phyloP scores from a whole-genome alignment of 2,888 invertebrate species.

The Marronus borbonicus region DNA sequence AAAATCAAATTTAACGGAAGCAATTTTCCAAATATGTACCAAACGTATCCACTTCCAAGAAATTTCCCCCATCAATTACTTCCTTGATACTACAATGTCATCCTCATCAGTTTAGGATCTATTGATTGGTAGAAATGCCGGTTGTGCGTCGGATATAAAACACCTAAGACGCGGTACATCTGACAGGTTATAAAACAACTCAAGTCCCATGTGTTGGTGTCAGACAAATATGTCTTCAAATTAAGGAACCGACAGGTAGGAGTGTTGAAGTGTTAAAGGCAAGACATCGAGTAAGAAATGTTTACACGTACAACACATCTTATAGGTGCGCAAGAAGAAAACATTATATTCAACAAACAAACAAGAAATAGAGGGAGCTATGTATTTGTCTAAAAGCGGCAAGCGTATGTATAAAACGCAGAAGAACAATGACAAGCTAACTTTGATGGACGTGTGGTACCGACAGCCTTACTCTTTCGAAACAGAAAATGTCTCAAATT shows the following conservation, averaged over 20 bases:
- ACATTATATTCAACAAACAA: constrained; percentile 13
- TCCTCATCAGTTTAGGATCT: not conserved
- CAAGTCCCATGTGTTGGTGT: not conserved
- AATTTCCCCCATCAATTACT: too few relatives aligned
- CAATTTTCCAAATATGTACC: too few relatives aligned
- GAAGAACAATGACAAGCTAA: too few relatives aligned
- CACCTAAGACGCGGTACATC: not conserved
- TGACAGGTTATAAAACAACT: not conserved
- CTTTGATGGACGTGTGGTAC: too few relatives aligned
- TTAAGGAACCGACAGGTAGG: constrained; percentile 9
- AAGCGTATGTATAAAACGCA: too few relatives aligned
- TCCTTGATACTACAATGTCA: not conserved
- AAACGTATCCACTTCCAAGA: too few relatives aligned
- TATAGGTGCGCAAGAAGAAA: not conserved
- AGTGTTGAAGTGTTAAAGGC: constrained; percentile 23
- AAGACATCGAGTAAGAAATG: not conserved
- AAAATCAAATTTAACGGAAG: too few relatives aligned
- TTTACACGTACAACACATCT: constrained; percentile 9
- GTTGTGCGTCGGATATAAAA: not conserved
- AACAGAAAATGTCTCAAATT: too few relatives aligned
- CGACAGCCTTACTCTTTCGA: too few relatives aligned
- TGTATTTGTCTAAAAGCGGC: not conserved
- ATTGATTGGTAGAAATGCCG: too few relatives aligned
- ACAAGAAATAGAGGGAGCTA: not conserved
- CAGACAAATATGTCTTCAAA: constrained; percentile 20